Percentiles rank a stretch among this genome's conserved stretches.
Evolutionary conservation across 1,140 invertebrate genomes (phyloP).

Genomic region (Pararge aegeria): DNA sequence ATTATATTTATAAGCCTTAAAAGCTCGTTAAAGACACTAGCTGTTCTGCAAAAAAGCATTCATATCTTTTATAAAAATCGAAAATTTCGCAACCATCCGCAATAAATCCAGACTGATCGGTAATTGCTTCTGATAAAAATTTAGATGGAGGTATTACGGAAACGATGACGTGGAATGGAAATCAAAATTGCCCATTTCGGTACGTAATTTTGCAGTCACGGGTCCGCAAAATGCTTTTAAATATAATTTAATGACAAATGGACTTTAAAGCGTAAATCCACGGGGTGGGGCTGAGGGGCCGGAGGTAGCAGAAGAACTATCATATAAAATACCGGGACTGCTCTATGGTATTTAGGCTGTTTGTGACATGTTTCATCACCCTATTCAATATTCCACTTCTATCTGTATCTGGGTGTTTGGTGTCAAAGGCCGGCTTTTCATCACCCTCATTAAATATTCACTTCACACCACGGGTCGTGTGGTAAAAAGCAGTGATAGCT

Average conservation of each 20-base stretch:
- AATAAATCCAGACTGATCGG: conserved; percentile 31
- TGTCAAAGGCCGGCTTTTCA: too few relatives aligned
- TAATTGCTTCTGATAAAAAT: conserved; percentile 51
- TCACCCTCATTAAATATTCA: too few relatives aligned
- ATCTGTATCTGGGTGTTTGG: too few relatives aligned
- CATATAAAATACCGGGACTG: too few relatives aligned
- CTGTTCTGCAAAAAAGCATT: conserved; percentile 3
- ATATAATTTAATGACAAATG: conserved; percentile 21
- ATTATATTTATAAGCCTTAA: not conserved
- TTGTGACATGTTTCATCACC: too few relatives aligned
- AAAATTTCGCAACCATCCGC: conserved; percentile 23
- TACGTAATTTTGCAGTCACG: conserved; percentile 25
- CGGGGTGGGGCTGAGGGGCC: not conserved
- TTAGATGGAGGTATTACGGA: conserved; percentile 50
- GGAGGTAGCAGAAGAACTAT: too few relatives aligned
- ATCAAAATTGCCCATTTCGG: conserved; percentile 47
- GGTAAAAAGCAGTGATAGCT: too few relatives aligned
- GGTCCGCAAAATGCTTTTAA: conserved; percentile 15
- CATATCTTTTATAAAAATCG: conserved; percentile 13
- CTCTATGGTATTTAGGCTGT: too few relatives aligned
- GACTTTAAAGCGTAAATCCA: not conserved
- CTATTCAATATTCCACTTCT: too few relatives aligned
- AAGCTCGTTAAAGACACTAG: not conserved
- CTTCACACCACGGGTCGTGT: too few relatives aligned
- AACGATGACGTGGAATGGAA: conserved; percentile 45